Percentiles rank a stretch among this genome's conserved stretches.
These are phyloP conservation scores for Syrmaticus mikado DNA, from an alignment of 2,113 vertebrate genomes.

Conservation along the genomic window DNA sequence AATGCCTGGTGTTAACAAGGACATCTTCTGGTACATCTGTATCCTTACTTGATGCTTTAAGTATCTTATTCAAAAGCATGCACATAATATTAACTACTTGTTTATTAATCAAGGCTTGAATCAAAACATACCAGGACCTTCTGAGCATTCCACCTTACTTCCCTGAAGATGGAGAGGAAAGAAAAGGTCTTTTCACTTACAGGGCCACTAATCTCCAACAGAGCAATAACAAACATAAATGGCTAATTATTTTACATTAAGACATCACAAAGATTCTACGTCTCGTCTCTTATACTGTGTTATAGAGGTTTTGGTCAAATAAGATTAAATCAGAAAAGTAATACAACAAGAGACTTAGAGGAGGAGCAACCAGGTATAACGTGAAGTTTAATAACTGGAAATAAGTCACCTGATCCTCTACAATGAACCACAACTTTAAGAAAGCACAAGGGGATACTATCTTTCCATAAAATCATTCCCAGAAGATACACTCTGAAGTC, in stretches of 20 bases:
- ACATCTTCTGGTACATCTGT: not conserved
- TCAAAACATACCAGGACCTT: not conserved
- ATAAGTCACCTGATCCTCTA: not conserved
- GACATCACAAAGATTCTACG: not conserved
- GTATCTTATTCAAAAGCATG: not conserved
- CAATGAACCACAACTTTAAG: not conserved
- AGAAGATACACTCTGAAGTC: not conserved
- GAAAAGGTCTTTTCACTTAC: not conserved
- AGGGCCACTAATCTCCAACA: not conserved
- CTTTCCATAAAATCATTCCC: not conserved
- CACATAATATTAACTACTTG: not conserved
- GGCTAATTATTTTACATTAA: not conserved
- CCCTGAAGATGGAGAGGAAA: not conserved
- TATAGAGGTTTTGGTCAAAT: not conserved
- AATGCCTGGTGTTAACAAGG: accelerated
- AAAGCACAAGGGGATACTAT: accelerated
- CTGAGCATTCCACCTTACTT: not conserved
- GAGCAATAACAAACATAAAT: not conserved
- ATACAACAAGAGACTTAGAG: not conserved
- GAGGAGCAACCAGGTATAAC: not conserved
- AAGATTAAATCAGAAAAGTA: not conserved
- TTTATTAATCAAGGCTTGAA: not conserved
- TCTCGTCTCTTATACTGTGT: not conserved
- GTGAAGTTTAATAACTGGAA: not conserved
- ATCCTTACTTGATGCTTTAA: not conserved